These are phyloP conservation scores for Dryas iulia DNA, from an alignment of 1,140 invertebrate species.

Conservation along the genomic window DNA sequence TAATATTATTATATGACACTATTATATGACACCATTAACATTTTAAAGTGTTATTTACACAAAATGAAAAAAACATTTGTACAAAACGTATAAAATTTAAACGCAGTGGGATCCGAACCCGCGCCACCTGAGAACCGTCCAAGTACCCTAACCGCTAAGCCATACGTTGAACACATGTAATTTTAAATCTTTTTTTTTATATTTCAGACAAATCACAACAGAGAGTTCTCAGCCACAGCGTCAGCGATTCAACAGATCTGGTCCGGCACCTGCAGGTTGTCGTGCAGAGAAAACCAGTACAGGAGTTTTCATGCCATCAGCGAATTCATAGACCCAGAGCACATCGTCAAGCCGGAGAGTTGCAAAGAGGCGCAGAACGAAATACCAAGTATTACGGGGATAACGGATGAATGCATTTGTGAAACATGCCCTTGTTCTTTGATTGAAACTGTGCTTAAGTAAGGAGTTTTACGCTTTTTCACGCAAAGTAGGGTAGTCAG, in stretches of 20 bases:
- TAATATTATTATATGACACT: too few relatives aligned
- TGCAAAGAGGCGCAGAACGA: not conserved
- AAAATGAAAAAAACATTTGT: too few relatives aligned
- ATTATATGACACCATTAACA: too few relatives aligned
- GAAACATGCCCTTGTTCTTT: constrained; percentile 46
- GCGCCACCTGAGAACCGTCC: too few relatives aligned
- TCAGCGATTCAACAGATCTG: constrained; percentile 50
- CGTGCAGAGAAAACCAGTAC: constrained; percentile 33
- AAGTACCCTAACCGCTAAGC: too few relatives aligned
- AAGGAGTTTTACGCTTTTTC: not conserved
- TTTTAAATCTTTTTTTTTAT: too few relatives aligned
- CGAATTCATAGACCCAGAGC: not conserved
- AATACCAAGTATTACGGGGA: not conserved
- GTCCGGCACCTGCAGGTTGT: constrained; percentile 45
- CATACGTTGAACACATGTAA: too few relatives aligned
- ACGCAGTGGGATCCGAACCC: too few relatives aligned
- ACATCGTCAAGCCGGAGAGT: not conserved
- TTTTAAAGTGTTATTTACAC: too few relatives aligned
- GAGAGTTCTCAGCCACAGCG: constrained; percentile 38
- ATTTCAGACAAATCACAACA: constrained; percentile 41
- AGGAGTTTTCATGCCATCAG: not conserved
- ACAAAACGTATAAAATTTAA: too few relatives aligned
- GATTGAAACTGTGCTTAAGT: constrained; percentile 44
- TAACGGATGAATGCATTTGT: constrained; percentile 39
- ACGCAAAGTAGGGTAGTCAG: not conserved